Percentiles rank a stretch among this genome's conserved stretches.
Evolutionary conservation across 2,797 vertebrate genomes (phyloP).

Genomic region (Babyrousa celebensis): DNA sequence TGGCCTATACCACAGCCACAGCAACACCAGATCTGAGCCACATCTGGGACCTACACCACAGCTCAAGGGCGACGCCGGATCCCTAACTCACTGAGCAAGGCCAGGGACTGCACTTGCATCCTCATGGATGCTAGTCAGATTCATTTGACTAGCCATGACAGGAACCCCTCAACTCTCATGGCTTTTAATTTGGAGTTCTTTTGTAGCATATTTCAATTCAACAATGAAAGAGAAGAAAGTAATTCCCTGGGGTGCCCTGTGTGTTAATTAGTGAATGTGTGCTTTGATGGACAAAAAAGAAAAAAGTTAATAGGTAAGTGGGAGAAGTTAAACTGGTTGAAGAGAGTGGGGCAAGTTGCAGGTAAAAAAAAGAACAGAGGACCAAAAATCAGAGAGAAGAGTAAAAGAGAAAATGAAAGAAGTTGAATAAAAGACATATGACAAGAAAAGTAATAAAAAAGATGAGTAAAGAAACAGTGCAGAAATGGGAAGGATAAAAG

Average conservation of each 20-base stretch:
- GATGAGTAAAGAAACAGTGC: neutral
- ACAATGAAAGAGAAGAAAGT: slow-evolving; percentile 56
- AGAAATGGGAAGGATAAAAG: slow-evolving; percentile 39
- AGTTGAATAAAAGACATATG: neutral
- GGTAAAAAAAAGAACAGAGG: neutral
- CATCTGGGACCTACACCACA: too few relatives aligned
- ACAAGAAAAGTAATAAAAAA: slow-evolving; percentile 53
- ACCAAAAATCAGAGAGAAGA: slow-evolving; percentile 32
- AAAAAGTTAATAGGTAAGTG: neutral
- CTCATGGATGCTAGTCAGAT: too few relatives aligned
- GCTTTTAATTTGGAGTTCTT: slow-evolving; percentile 64
- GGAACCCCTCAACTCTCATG: neutral
- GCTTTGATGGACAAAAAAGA: neutral
- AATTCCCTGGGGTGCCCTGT: neutral
- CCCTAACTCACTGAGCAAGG: too few relatives aligned
- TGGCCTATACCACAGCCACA: too few relatives aligned
- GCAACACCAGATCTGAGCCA: too few relatives aligned
- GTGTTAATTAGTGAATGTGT: slow-evolving; percentile 18
- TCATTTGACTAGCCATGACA: too few relatives aligned
- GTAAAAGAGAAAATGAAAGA: neutral
- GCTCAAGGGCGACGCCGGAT: too few relatives aligned
- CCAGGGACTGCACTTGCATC: too few relatives aligned
- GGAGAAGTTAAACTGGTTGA: slow-evolving; percentile 22
- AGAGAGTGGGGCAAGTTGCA: neutral
- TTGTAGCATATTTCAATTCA: slow-evolving; percentile 40